Evolutionary conservation across 2,888 invertebrate species (phyloP).

Genomic region (Eurytoma californica): DNA sequence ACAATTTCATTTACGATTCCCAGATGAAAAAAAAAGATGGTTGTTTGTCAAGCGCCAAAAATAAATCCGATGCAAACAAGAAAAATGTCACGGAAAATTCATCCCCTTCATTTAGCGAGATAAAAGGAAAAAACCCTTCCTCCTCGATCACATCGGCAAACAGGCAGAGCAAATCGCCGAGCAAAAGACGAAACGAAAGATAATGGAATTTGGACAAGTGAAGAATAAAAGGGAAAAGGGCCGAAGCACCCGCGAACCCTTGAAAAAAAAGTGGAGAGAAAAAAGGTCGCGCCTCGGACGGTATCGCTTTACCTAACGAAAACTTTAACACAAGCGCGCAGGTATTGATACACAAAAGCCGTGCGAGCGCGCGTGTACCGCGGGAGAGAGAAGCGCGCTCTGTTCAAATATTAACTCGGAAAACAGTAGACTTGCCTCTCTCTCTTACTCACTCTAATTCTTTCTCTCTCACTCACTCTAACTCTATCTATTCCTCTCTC

Average conservation of each 20-base stretch:
- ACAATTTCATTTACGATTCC: too few species aligned
- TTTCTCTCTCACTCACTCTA: background rate
- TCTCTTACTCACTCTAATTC: constrained; percentile 32
- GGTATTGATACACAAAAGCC: background rate
- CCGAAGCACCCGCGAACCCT: background rate
- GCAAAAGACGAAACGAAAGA: too few species aligned
- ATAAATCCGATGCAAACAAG: too few species aligned
- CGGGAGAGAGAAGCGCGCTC: constrained; percentile 56
- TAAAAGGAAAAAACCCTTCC: too few species aligned
- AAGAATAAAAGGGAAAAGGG: background rate
- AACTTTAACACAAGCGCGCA: background rate
- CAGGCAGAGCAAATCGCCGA: too few species aligned
- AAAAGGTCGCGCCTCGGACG: constrained; percentile 24
- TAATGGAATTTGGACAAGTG: too few species aligned
- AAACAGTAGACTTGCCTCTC: constrained; percentile 67
- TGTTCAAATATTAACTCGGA: constrained; percentile 74
- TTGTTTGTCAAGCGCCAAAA: too few species aligned
- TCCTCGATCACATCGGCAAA: too few species aligned
- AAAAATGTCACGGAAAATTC: too few species aligned
- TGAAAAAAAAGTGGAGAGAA: background rate
- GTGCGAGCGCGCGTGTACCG: background rate
- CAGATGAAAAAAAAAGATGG: too few species aligned
- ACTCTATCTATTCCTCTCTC: constrained; percentile 57
- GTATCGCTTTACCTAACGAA: constrained; percentile 20
- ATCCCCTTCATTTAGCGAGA: too few species aligned